phyloP scores from a whole-genome alignment of 2,797 vertebrate species.

The Enteromius thamalakanensis region DNA sequence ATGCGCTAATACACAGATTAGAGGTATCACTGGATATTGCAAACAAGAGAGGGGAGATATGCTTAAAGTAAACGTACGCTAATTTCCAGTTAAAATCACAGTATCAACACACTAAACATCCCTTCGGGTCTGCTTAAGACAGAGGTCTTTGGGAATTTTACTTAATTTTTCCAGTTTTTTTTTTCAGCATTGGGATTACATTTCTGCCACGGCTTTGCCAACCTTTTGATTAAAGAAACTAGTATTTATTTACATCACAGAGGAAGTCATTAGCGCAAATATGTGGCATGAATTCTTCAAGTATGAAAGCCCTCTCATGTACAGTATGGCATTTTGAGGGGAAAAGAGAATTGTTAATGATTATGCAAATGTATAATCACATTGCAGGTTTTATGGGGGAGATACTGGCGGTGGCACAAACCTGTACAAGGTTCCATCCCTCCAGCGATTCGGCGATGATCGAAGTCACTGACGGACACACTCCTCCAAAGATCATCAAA shows the following conservation, averaged over 20 bases:
- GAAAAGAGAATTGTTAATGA: neutral
- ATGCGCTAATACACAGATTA: conserved; percentile 39
- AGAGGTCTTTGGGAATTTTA: conserved; percentile 50
- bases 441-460: conserved; percentile 98
- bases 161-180: neutral
- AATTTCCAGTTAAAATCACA: conserved; percentile 37
- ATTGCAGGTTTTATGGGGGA: conserved; percentile 3
- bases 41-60: conserved; percentile 1
- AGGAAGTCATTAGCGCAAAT: conserved; percentile 16
- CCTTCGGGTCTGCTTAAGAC: conserved; percentile 51
- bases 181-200: conserved; percentile 10
- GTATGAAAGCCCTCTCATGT: neutral
- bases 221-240: conserved; percentile 20
- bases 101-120: conserved; percentile 37
- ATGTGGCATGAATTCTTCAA: neutral
- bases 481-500: conserved; percentile 98
- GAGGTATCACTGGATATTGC: conserved; percentile 16
- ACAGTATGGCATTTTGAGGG: conserved; percentile 3
- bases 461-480: conserved; percentile 97
- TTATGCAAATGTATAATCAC: conserved; percentile 9
- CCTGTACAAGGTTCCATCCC: conserved; percentile 99
- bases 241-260: conserved; percentile 27
- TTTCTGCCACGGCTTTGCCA: neutral
- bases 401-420: conserved; percentile 70
- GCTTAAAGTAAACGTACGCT: neutral